Percentiles rank a stretch among this genome's conserved stretches.
Conservation (phyloP, 1,140 invertebrate genomes). For the Penaeus vannamei region DNA sequence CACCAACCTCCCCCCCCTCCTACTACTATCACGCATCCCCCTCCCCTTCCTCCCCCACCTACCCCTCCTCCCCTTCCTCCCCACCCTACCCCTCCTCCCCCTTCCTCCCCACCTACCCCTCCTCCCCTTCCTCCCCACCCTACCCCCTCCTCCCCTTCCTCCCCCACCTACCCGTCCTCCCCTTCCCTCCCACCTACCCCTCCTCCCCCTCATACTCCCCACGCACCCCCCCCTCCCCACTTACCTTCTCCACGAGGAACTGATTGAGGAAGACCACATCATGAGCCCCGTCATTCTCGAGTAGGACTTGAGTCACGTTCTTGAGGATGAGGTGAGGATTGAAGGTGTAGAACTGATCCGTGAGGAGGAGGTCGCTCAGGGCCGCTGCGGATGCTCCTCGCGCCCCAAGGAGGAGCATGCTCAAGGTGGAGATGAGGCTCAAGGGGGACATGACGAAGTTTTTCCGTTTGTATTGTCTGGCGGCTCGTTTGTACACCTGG, state of each 20-base stretch:
- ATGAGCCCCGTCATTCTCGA: constrained; percentile 28
- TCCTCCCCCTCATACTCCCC: not conserved
- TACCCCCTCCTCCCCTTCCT: no score
- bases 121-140: no score
- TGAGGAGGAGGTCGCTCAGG: constrained; percentile 45
- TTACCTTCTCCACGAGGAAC: constrained; percentile 55
- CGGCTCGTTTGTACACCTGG: constrained; percentile 53
- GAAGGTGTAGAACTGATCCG: constrained; percentile 55
- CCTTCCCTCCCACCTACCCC: no score
- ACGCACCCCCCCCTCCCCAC: not conserved
- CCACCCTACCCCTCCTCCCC: no score
- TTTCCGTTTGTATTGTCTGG: constrained; percentile 40
- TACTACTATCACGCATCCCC: no score
- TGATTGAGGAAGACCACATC: constrained; percentile 47
- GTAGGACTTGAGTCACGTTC: constrained; percentile 48
- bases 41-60: no score
- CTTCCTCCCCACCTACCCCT: no score
- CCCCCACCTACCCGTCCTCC: no score
- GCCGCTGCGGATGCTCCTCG: constrained; percentile 28
- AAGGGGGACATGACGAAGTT: constrained; percentile 61
- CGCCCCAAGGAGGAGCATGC: constrained; percentile 46
- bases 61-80: no score
- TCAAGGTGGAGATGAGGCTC: constrained; percentile 50
- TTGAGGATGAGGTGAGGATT: constrained; percentile 57
- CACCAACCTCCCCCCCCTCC: not conserved